Percentiles rank a stretch among this genome's conserved stretches.
Evolutionary conservation across 2,113 vertebrate genomes (phyloP).

Genomic region (Scomber japonicus): DNA sequence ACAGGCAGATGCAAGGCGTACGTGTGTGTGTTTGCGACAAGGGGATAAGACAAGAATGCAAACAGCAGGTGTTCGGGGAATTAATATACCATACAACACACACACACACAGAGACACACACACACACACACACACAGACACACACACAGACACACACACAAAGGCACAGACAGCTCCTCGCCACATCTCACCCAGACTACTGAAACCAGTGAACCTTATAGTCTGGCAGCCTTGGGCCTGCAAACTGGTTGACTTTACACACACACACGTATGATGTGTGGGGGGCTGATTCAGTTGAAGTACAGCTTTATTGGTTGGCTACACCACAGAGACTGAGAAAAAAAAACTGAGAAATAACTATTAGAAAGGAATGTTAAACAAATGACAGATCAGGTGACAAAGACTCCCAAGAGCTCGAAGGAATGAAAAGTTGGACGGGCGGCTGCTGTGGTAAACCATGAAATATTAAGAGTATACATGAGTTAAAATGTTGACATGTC

Average conservation of each 20-base stretch:
- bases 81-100: slow-evolving; percentile 61
- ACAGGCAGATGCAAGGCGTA: slow-evolving; percentile 26
- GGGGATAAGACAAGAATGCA: slow-evolving; percentile 76
- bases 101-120: slow-evolving; percentile 23
- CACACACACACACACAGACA: slow-evolving; percentile 2
- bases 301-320: slow-evolving; percentile 46
- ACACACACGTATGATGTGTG: slow-evolving; percentile 11
- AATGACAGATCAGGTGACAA: slow-evolving; percentile 52
- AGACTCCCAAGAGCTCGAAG: slow-evolving; percentile 14
- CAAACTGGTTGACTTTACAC: slow-evolving; percentile 36
- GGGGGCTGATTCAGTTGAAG: slow-evolving; percentile 35
- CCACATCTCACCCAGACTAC: slow-evolving; percentile 50
- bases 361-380: slow-evolving; percentile 42
- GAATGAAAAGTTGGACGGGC: slow-evolving; percentile 7
- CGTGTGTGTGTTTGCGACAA: slow-evolving; percentile 38
- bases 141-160: neutral
- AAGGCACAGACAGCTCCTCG: slow-evolving; percentile 30
- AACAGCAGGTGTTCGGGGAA: slow-evolving; percentile 78
- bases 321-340: slow-evolving; percentile 16
- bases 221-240: slow-evolving; percentile 41
- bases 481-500: neutral
- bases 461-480: slow-evolving; percentile 50
- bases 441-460: slow-evolving; percentile 2
- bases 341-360: slow-evolving; percentile 21
- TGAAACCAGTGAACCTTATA: slow-evolving; percentile 63